These are phyloP conservation scores for Rhinoderma darwinii DNA, from an alignment of 2,113 vertebrate genomes.

Conservation along the genomic window DNA sequence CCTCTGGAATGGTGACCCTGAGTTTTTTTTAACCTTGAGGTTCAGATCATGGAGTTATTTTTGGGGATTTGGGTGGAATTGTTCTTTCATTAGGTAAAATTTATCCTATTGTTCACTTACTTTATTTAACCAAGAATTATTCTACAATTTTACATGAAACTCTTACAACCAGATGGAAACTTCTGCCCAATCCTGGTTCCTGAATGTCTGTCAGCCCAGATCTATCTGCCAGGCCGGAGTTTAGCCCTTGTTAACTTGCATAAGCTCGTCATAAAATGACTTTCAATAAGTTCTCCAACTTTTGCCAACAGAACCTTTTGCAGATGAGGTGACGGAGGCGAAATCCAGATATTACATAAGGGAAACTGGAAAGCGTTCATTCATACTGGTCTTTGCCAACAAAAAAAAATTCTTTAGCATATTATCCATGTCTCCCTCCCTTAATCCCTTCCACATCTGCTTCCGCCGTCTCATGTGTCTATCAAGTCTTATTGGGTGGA, in stretches of 20 bases:
- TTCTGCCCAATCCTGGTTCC: background rate
- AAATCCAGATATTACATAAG: conserved; percentile 54
- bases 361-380: conserved; percentile 29
- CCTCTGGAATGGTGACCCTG: too few species aligned
- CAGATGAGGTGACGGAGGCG: conserved; percentile 48
- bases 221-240: conserved; percentile 1
- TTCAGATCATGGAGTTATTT: too few species aligned
- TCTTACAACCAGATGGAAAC: conserved; percentile 16
- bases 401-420: conserved; percentile 25
- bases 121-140: too few species aligned
- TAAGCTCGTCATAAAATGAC: conserved; percentile 38
- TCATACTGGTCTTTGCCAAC: conserved; percentile 33
- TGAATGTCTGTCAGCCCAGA: background rate
- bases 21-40: too few species aligned
- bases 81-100: too few species aligned
- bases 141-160: background rate
- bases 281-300: conserved; percentile 24
- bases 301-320: conserved; percentile 23
- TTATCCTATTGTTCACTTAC: background rate
- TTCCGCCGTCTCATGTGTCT: background rate
- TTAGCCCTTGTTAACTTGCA: conserved; percentile 27
- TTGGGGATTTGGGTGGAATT: too few species aligned
- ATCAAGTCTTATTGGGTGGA: background rate
- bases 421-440: conserved; percentile 7
- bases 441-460: conserved; percentile 46